These are phyloP conservation scores for Linyphia triangularis DNA, from an alignment of 2,888 invertebrate species.

Conservation along the genomic window DNA sequence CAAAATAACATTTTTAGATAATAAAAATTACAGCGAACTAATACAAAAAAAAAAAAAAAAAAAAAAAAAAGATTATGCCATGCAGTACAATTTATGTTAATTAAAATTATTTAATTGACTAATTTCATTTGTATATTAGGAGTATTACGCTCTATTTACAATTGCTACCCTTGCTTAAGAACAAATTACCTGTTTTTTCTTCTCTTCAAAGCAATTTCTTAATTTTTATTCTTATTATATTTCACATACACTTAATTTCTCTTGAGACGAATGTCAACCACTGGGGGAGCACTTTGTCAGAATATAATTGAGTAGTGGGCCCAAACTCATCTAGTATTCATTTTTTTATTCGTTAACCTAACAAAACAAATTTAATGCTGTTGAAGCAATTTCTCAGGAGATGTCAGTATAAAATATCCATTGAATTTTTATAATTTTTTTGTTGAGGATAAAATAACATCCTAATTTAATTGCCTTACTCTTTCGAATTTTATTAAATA, in stretches of 20 bases:
- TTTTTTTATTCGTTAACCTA: not conserved
- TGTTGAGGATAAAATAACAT: not conserved
- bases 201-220: constrained; percentile 24
- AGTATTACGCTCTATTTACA: too few species aligned
- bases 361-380: constrained; percentile 6
- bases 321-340: constrained; percentile 7
- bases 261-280: constrained; percentile 24
- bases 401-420: constrained; percentile 35
- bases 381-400: constrained; percentile 12
- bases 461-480: constrained; percentile 8
- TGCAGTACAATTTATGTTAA: too few species aligned
- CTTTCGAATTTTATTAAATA: too few species aligned
- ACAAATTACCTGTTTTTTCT: not conserved
- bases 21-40: too few species aligned
- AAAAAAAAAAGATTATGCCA: too few species aligned
- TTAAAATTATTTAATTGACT: too few species aligned
- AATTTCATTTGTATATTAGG: too few species aligned
- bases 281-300: constrained; percentile 3
- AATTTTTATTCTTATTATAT: constrained; percentile 38
- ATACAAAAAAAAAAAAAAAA: too few species aligned
- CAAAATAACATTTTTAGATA: too few species aligned
- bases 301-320: constrained; percentile 26
- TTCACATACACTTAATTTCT: constrained; percentile 52
- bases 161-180: too few species aligned
- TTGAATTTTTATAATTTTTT: constrained; percentile 46